Evolutionary conservation across 2,797 vertebrate genomes (phyloP).

Genomic region (Eulemur rubriventer): DNA sequence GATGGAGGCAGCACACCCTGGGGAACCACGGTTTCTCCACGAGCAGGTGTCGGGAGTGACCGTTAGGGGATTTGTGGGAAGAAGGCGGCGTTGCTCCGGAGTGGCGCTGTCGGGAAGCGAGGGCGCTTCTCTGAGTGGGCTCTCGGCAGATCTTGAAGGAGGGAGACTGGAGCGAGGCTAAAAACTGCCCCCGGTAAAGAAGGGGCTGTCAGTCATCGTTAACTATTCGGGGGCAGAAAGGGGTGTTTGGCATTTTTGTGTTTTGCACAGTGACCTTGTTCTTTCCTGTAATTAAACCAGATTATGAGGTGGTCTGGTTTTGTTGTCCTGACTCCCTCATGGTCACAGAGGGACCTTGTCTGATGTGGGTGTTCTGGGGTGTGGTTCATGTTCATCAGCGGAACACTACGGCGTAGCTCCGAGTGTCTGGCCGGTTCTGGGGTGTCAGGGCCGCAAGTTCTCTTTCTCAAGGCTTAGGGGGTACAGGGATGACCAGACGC

Average conservation of each 20-base stretch:
- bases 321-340: rapidly evolving
- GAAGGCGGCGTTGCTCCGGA: neutral
- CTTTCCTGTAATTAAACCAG: rapidly evolving
- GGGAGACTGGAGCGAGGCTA: rapidly evolving
- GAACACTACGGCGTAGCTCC: no score
- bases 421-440: rapidly evolving
- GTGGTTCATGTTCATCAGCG: neutral
- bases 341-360: neutral
- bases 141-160: rapidly evolving
- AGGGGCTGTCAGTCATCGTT: no score
- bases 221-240: rapidly evolving
- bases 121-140: neutral
- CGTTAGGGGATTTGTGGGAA: neutral
- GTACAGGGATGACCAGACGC: neutral
- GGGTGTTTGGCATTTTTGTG: rapidly evolving
- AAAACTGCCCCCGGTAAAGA: rapidly evolving
- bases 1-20: neutral
- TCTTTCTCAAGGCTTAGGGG: neutral
- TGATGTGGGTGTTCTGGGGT: neutral
- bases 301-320: neutral
- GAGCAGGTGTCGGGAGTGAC: neutral
- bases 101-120: neutral
- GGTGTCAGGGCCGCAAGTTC: neutral
- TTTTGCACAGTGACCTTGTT: neutral
- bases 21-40: neutral